phyloP scores from a whole-genome alignment of 2,797 vertebrate species.

The Paedocypris micromegethes region DNA sequence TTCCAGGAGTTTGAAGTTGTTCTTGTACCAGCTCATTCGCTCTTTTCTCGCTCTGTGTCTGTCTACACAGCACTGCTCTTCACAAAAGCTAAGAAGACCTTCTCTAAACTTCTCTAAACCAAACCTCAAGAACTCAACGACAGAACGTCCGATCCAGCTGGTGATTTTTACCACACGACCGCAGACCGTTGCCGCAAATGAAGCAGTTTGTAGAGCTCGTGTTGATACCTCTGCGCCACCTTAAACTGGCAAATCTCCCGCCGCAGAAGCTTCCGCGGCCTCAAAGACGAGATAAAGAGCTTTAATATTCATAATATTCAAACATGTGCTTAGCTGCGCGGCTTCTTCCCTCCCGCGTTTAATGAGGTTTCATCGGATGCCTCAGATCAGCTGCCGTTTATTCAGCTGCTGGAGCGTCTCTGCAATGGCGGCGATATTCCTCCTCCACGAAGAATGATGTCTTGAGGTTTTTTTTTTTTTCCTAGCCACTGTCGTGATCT shows the following conservation, averaged over 20 bases:
- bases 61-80: too few species aligned
- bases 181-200: not conserved
- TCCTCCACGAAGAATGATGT: too few species aligned
- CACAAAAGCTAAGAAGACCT: too few species aligned
- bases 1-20: conserved; percentile 1
- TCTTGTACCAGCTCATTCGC: conserved; percentile 1
- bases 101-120: too few species aligned
- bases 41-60: not conserved
- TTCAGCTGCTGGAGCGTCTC: not conserved
- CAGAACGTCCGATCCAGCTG: not conserved
- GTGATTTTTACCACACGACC: not conserved
- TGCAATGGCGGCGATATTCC: too few species aligned
- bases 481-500: too few species aligned
- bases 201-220: too few species aligned
- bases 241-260: not conserved
- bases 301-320: conserved; percentile 15
- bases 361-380: not conserved
- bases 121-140: not conserved
- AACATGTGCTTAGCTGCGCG: not conserved
- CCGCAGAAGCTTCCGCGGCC: not conserved
- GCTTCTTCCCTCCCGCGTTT: not conserved
- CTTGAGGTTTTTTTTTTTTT: too few species aligned
- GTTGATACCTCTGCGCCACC: not conserved
- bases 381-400: conserved; percentile 2
- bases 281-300: conserved; percentile 6